Base-by-base conservation (phyloP, 1,140 invertebrate genomes). In the Bactericera cockerelli region DNA sequence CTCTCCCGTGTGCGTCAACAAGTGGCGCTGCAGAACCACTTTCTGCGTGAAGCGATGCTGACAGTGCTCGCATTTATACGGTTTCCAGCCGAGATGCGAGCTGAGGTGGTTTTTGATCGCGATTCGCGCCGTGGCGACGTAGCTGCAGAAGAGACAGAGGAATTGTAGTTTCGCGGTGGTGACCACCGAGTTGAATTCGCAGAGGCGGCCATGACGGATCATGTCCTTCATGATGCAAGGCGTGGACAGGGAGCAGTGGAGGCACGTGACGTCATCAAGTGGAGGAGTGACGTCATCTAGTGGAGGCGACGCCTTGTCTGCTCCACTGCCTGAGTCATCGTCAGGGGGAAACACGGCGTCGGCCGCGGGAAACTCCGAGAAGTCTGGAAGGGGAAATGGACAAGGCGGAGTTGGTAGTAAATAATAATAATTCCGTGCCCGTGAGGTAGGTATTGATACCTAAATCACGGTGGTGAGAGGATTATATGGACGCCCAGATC, bases 1-100 rank as follows among this genome's bases (percentile, higher is more conserved):
- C 22, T 61, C 61, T 22, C 65, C 66, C 11, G 65, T 67, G 36
- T 66, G 65, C n/a, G 63, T 66, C 11, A 68, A 61, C 14, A 73
- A 66, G 65, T 82, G 81, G 38, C 80, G 68, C 56, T 79, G 68
- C 2, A 82, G 42, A 6, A 49, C 42, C n/a, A 49, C 42, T n/a
- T 49, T 49, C 22, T 49, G 42, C 22, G 42, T 49, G 22, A 49
- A 49, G 22, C 42, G 19, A 49, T 49, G n/a, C 3, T 49, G 4
- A 49, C 42, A 49, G 22, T 49, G 22, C 4, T 4, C 3, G 19
- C 42, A 49, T 49, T 49, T 49, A 22, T 49, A 49, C 19, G 42
- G 42, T 49, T 49, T 49, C 42, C 42, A 49, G 3, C 42, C 42
- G 4, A 49, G 42, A n/a, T 49, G 42, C 8, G 42, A 49, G 19